Conservation (phyloP, 2,113 vertebrate species). For the Mobula birostris region DNA sequence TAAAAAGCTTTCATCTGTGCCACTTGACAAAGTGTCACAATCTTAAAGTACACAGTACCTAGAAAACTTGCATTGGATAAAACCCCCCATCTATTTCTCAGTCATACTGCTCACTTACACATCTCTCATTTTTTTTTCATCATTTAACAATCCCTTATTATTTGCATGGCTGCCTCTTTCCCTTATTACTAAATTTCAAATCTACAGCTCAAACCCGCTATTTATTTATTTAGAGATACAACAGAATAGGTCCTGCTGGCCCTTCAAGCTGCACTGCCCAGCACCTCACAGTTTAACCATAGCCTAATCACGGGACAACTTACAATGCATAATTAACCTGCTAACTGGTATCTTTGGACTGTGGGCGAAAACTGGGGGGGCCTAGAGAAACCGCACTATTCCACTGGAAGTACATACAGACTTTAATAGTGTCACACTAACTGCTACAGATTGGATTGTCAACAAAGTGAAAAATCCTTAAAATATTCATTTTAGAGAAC, state of each 20-base stretch:
- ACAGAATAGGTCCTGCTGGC: too few species aligned
- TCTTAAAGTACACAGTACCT: background rate
- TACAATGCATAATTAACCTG: too few species aligned
- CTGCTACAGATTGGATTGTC: background rate
- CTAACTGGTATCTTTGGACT: too few species aligned
- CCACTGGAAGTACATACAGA: too few species aligned
- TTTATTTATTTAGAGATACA: background rate
- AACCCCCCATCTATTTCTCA: background rate
- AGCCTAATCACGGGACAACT: too few species aligned
- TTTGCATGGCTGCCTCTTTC: background rate
- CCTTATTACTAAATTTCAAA: background rate
- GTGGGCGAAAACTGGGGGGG: too few species aligned
- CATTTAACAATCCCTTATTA: background rate
- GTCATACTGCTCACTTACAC: background rate
- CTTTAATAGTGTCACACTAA: too few species aligned
- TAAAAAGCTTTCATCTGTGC: background rate
- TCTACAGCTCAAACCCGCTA: background rate
- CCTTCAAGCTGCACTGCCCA: too few species aligned
- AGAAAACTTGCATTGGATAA: background rate
- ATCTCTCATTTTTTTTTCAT: background rate
- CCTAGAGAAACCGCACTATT: too few species aligned
- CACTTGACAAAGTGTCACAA: background rate
- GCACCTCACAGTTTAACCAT: too few species aligned
- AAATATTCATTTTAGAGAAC: background rate
- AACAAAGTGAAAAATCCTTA: background rate